A percentile compares a stretch with the other conserved stretches of the same genome.
Evolutionary conservation across 2,113 vertebrate species (phyloP).

Genomic region (Cricetomys ansorgei): DNA sequence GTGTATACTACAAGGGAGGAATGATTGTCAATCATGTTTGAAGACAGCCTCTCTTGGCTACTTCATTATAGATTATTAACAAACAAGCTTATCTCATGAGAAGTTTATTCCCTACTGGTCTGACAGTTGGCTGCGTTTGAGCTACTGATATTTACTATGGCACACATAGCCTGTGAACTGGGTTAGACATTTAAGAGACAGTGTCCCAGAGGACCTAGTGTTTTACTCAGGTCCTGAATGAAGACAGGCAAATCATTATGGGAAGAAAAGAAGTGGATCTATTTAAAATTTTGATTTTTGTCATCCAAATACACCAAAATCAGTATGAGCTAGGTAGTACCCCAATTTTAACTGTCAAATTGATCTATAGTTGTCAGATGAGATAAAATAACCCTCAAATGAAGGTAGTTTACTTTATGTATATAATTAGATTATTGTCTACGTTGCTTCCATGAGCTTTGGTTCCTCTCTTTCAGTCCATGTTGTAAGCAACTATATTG

Average conservation of each 20-base stretch:
- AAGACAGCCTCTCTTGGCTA: not conserved
- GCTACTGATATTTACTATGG: not conserved
- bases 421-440: slow-evolving; percentile 76
- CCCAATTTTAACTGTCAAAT: slow-evolving; percentile 65
- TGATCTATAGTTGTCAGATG: slow-evolving; percentile 72
- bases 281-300: slow-evolving; percentile 20
- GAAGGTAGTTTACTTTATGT: slow-evolving; percentile 69
- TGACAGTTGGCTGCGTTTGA: not conserved
- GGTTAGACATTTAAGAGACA: not conserved
- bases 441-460: slow-evolving; percentile 68
- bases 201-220: not conserved
- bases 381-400: slow-evolving; percentile 67
- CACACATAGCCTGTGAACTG: not conserved
- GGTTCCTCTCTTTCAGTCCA: slow-evolving; percentile 75
- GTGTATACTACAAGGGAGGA: not conserved
- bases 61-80: not conserved
- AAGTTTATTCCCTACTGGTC: not conserved
- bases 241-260: not conserved
- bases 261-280: not conserved
- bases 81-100: not conserved
- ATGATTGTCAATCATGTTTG: not conserved
- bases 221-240: not conserved
- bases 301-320: slow-evolving; percentile 14
- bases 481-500: slow-evolving; percentile 80
- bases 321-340: slow-evolving; percentile 14